Evolutionary conservation across 2,888 invertebrate genomes (phyloP), one percentile per base, ranked within the genome.

Genomic region (Cepaea hortensis): DNA sequence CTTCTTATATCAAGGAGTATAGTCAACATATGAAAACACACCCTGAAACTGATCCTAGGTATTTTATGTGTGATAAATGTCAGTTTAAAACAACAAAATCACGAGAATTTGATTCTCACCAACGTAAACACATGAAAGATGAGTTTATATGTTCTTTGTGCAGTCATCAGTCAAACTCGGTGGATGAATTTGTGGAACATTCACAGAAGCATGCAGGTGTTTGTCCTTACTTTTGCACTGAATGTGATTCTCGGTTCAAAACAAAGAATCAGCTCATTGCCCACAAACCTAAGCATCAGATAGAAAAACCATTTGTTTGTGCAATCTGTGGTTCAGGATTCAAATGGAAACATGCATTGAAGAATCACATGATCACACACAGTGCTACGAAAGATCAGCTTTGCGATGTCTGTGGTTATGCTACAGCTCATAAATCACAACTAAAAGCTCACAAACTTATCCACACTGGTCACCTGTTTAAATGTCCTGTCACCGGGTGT

Each of bases 341-440:
- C 91, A 96, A 96, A 89, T 96, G 96, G 96, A 96, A 96, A 84
- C 96, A 96, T 90, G 95, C 95, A 0, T 93, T 96, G 0, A 95
- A 94, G 87, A 95, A 90, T 84, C 94, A 94, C 89, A 92, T 93
- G 92, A 90, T 92, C 18, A 92, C 92, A 0, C 94, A 96, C 90
- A 95, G 95, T 84, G 93, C 96, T 83, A 95, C 93, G 46, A 96
- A 95, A 88, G 95, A 95, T 86, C 95, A 95, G 93, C 93, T 96
- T 6, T 96, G 96, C 91, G 95, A 96, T 91, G 95, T 95, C 55
- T 96, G 96, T 90, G 96, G 96, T 0, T 96, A 95, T 89, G 95
- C 95, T 73, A 96, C 96, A 0, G 95, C 95, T 0, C 95, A 96
- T 88, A 95, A 95, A 92, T 95, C 95, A 89, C 95, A 95, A 15